Conservation (phyloP, 2,888 invertebrate genomes). For the Omphaloscelis lunosa region DNA sequence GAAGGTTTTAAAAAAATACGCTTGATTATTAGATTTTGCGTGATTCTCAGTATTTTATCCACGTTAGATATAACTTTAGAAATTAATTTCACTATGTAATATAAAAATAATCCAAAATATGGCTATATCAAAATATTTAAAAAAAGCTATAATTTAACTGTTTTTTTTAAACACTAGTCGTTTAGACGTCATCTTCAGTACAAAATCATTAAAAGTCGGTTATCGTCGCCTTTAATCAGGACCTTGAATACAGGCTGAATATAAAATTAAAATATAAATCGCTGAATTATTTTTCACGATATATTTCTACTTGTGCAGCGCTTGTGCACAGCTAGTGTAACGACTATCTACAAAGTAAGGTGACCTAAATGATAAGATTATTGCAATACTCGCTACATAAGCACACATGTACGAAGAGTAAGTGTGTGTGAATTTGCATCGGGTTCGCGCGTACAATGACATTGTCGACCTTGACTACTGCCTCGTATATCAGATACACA, state of each 20-base stretch:
- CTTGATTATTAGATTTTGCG: too few species aligned
- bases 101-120: too few species aligned
- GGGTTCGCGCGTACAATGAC: slow-evolving; percentile 89
- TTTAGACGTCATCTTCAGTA: too few species aligned
- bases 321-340: slow-evolving; percentile 72
- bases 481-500: slow-evolving; percentile 83
- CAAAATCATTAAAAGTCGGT: too few species aligned
- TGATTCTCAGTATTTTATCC: too few species aligned
- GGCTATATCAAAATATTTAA: too few species aligned
- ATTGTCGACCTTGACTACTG: slow-evolving; percentile 89
- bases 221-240: too few species aligned
- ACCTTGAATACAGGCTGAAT: slow-evolving; percentile 17
- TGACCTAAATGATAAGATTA: slow-evolving; percentile 91
- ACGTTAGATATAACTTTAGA: too few species aligned
- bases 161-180: too few species aligned
- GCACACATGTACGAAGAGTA: slow-evolving; percentile 67
- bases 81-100: too few species aligned
- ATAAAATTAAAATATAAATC: slow-evolving; percentile 14
- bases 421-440: slow-evolving; percentile 82
- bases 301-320: slow-evolving; percentile 34
- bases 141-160: too few species aligned
- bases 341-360: slow-evolving; percentile 88
- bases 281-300: not conserved
- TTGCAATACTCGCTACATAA: slow-evolving; percentile 83
- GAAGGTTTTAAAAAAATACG: too few species aligned